Evolutionary conservation across 2,888 invertebrate genomes (phyloP), one percentile per base, ranked within the genome.

Genomic region (Hydriomena furcata): DNA sequence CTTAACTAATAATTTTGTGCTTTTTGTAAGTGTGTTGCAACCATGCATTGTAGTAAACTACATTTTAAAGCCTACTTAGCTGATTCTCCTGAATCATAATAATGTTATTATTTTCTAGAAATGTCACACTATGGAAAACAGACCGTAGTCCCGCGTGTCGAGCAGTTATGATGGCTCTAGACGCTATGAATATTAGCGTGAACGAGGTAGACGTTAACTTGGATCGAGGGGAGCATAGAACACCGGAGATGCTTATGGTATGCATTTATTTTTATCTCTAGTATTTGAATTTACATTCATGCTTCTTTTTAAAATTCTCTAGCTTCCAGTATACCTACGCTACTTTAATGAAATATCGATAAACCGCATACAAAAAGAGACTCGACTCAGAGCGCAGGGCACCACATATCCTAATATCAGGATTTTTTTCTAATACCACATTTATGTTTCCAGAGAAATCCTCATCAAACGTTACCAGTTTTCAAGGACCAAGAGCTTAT

Each of bases 391-490:
- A n/a, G n/a, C n/a, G n/a, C n/a, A n/a, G n/a, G n/a, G n/a, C n/a
- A n/a, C n/a, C n/a, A n/a, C n/a, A n/a, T n/a, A n/a, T n/a, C n/a
- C n/a, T n/a, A n/a, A n/a, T n/a, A n/a, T n/a, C n/a, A n/a, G n/a
- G n/a, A n/a, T n/a, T n/a, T n/a, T n/a, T n/a, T 12, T 30, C 7
- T 12, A 7, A 34, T 1, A 34, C 10, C 1, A 5, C 1, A 5
- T 23, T 23, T 23, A 8, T 24, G 65, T 55, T 76, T 77, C 27
- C 81, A 92, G 93, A 83, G 93, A 75, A 94, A 93, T 74, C 93
- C 93, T 5, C 90, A 92, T 54, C 92, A 93, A 66, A 91, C 93
- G 1, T 83, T 94, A 55, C 94, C 94, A 10, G 91, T 93, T 31
- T 74, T 94, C 52, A 87, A 92, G 55, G 94, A 94, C 61, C 89